Base-by-base conservation (phyloP, 2,797 vertebrate genomes). In the Kryptolebias ocellatus region DNA sequence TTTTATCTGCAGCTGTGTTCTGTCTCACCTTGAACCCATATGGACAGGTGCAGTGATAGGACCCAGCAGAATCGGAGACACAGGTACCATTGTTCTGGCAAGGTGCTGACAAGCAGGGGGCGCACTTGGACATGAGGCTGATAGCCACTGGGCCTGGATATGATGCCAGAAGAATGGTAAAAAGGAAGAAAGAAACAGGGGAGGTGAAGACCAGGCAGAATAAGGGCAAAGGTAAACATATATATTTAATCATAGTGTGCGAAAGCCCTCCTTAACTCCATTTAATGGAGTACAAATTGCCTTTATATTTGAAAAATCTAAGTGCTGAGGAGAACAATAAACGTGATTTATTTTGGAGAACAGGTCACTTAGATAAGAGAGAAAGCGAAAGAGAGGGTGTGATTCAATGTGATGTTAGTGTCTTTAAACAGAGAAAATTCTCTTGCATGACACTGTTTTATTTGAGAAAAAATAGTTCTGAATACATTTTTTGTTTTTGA, bases 21-120 rank as follows among this genome's bases (percentile, higher is more conserved):
- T 17, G 31, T 53, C 80, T 91, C 85, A 95, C 95, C 96, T 99
- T 99, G 92, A 96, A 99, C 74, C 96, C 95, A 49, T 95, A 95
- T 10, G 96, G 95, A 67, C 98, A 99, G 76, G 95, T 93, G 85
- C 98, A 99, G 65, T 86, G 96, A 88, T 95, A 98, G 4, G 94
- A 92, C 50, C 96, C 96, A 39, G 92, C 84, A 0, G 90, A 85
- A 17, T 96, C 96, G 17, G 90, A 93, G 74, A 90, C 95, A 80
- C 98, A 99, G 0, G 96, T 97, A 14, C 96, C 97, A 0, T 99
- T 98, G 91, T 98, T 98, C 86, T 93, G 95, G 79, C 98, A 99
- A 0, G 97, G 97, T 1, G 75, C 79, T 54, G 96, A 95, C 76
- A 98, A 91, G 87, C 98, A 99, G 80, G 97, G 96, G 51, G 95